Base-by-base conservation (phyloP, 2,888 invertebrate species). In the Anticlea derivata region DNA sequence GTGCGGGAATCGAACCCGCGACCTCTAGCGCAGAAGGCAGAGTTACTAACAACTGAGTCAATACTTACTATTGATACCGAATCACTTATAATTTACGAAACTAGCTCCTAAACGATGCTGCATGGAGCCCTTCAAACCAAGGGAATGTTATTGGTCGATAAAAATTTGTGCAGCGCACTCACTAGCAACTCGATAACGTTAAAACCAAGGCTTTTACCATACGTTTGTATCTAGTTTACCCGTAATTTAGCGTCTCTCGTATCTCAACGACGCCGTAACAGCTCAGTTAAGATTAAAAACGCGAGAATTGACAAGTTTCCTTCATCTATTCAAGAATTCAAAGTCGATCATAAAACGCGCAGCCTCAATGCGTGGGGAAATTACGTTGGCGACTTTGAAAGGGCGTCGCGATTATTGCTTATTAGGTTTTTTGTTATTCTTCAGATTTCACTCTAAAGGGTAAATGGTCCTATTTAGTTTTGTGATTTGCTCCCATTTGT, bases 261-360 rank as follows among this genome's bases (percentile, higher is more conserved):
- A 41, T 51, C 40, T 35, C 22, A 37, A 46, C 30, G 37, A 51
- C 10, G 24, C 26, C 11, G 30, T 45, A 37, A 41, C 34, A 34
- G 38, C 13, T 35, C 29, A 27, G 20, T 30, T 52, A 20, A 48
- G 38, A 43, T 30, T 48, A 29, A 48, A 41, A 53, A 44, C 35
- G 8, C 13, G 26, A 8, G 38, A 8, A 13, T 33, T 11, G 47
- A 33, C 43, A 24, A 24, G 52, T 43, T 52, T 45, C 35, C 45
- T 27, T 24, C 35, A 27, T 46, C 31, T 41, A 41, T 40, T 27
- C 40, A 46, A 31, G 12, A 39, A 45, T 40, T 13, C 20, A 17
- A 39, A 45, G 17, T 13, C n/a, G 23, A 37, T 43, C 41, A 29
- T 49, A 49, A 49, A 49, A 35, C 29, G 34, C 8, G 7, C 23